phyloP scores from a whole-genome alignment of 2,888 invertebrate species.

The Drosophila kuntzei region DNA sequence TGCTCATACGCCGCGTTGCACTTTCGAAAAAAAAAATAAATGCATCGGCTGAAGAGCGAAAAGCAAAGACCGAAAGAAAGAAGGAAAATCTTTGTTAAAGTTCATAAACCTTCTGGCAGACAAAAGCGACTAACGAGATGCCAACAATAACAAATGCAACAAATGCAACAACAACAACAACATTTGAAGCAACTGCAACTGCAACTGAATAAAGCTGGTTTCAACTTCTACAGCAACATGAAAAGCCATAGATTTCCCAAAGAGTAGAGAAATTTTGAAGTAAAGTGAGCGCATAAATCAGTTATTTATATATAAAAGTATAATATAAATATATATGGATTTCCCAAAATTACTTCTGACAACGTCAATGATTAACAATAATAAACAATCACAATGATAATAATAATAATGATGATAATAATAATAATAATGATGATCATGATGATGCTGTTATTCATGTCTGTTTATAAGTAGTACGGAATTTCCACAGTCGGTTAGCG shows the following conservation, averaged over 20 bases:
- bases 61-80: slow-evolving; percentile 31
- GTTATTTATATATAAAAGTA: slow-evolving; percentile 1
- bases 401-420: slow-evolving; percentile 21
- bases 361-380: slow-evolving; percentile 51
- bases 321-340: slow-evolving; percentile 25
- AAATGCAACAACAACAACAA: slow-evolving; percentile 32
- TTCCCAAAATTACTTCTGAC: slow-evolving; percentile 80
- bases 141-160: slow-evolving; percentile 52
- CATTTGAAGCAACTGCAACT: slow-evolving; percentile 20
- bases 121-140: slow-evolving; percentile 54
- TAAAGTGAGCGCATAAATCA: slow-evolving; percentile 57
- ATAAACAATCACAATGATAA: slow-evolving; percentile 49
- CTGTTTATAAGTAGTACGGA: slow-evolving; percentile 72
- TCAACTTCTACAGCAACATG: slow-evolving; percentile 47
- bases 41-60: slow-evolving; percentile 1
- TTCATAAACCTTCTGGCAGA: slow-evolving; percentile 79
- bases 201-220: slow-evolving; percentile 42
- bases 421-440: slow-evolving; percentile 44
- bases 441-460: slow-evolving; percentile 25
- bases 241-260: slow-evolving; percentile 60
- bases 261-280: slow-evolving; percentile 53
- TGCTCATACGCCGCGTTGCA: slow-evolving; percentile 75
- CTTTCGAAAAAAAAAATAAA: slow-evolving; percentile 68
- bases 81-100: slow-evolving; percentile 77
- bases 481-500: slow-evolving; percentile 75